Evolutionary conservation across 2,888 invertebrate genomes (phyloP).

Genomic region (Drosophila acutilabella): DNA sequence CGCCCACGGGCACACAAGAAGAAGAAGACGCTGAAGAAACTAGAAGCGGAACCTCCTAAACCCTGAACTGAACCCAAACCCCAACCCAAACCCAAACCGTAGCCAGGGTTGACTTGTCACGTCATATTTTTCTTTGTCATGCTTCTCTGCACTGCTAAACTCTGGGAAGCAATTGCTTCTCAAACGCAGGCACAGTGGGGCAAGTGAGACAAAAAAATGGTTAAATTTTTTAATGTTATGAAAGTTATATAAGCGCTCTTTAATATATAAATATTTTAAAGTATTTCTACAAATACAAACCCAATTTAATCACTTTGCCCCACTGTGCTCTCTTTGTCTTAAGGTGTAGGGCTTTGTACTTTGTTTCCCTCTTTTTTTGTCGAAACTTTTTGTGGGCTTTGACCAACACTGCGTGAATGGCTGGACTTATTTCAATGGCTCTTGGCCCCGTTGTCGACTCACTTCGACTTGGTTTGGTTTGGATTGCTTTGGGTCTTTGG

Average conservation of each 20-base stretch:
- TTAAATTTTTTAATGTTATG: too few species aligned
- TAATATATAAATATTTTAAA: too few species aligned
- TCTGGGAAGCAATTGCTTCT: constrained; percentile 35
- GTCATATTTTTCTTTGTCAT: constrained; percentile 53
- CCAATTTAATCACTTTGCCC: neutral
- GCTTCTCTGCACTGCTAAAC: constrained; percentile 37
- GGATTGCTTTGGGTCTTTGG: constrained; percentile 20
- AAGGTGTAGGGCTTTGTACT: neutral
- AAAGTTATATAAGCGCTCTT: too few species aligned
- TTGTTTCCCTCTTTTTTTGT: neutral
- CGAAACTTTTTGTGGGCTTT: constrained; percentile 6
- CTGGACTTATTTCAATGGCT: constrained; percentile 40
- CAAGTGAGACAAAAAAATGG: neutral
- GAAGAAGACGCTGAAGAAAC: constrained; percentile 2
- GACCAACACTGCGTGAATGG: constrained; percentile 34
- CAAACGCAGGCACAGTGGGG: constrained; percentile 47
- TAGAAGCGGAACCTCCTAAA: constrained; percentile 30
- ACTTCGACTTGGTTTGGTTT: neutral
- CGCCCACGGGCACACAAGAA: constrained; percentile 61
- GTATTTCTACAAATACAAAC: too few species aligned
- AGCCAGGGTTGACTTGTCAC: constrained; percentile 41
- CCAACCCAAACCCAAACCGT: constrained; percentile 12
- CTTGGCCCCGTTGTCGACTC: constrained; percentile 15
- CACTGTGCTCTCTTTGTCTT: constrained; percentile 40
- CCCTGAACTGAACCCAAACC: constrained; percentile 30